Percentiles rank a stretch among this genome's conserved stretches.
phyloP scores from a whole-genome alignment of 2,797 vertebrate species.

The Onychomys leucogaster region DNA sequence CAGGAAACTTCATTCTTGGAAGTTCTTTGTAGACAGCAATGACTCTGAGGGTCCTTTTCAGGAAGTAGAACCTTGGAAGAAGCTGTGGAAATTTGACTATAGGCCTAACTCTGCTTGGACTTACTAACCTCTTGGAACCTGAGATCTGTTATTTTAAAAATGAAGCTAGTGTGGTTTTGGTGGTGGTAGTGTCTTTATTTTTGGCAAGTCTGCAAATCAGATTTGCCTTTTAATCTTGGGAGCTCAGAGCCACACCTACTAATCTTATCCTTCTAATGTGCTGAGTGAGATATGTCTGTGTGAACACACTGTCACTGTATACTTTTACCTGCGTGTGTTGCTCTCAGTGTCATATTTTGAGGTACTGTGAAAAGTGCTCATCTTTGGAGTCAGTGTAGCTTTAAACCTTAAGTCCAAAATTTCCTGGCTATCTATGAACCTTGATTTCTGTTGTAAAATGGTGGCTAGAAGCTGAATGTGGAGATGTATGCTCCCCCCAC shows the following conservation, averaged over 20 bases:
- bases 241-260: background rate
- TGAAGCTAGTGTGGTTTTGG: background rate
- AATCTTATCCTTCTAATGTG: background rate
- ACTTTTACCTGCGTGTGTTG: background rate
- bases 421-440: background rate
- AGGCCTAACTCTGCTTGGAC: background rate
- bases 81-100: background rate
- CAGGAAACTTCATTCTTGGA: background rate
- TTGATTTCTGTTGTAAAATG: conserved; percentile 27
- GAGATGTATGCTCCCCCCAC: background rate
- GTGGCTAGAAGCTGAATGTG: background rate
- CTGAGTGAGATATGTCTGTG: background rate
- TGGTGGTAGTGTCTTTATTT: background rate
- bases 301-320: background rate
- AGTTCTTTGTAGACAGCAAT: background rate
- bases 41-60: background rate
- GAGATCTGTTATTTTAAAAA: conserved; percentile 6
- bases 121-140: background rate
- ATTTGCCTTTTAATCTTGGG: background rate
- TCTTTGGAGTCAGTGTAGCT: conserved; percentile 18
- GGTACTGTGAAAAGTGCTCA: background rate
- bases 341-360: background rate
- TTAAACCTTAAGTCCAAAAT: background rate
- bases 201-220: background rate
- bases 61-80: background rate